Evolutionary conservation across 2,113 vertebrate genomes (phyloP).

Genomic region (Scopus umbretta): DNA sequence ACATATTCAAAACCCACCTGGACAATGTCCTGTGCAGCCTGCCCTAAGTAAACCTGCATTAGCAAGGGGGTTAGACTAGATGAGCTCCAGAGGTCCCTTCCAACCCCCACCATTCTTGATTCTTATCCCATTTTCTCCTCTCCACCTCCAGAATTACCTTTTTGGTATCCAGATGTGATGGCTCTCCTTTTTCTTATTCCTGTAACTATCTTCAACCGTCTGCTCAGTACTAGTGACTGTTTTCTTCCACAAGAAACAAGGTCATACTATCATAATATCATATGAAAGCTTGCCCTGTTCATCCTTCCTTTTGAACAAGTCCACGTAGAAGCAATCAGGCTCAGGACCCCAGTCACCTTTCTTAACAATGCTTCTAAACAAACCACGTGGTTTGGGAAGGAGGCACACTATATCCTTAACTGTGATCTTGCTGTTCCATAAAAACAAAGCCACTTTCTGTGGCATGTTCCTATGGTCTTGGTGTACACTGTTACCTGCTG

Average conservation of each 20-base stretch:
- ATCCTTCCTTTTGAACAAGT: neutral
- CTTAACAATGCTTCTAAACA: neutral
- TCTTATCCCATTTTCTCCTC: neutral
- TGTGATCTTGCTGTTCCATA: neutral
- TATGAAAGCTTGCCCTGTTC: neutral
- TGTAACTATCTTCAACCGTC: neutral
- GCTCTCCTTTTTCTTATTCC: neutral
- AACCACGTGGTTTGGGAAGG: neutral
- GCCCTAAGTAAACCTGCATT: no score
- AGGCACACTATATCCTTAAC: neutral
- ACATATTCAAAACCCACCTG: no score
- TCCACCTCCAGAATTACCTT: neutral
- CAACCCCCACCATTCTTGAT: no score
- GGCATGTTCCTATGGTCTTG: neutral
- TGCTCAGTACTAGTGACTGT: neutral
- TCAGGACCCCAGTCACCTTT: neutral
- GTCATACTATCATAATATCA: neutral
- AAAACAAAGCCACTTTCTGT: neutral
- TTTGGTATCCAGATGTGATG: neutral
- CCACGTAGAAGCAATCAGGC: fast-evolving
- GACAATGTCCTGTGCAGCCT: no score
- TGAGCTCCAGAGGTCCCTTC: no score
- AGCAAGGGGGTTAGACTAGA: no score
- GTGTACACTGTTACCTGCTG: neutral
- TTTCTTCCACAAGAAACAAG: neutral